These are phyloP conservation scores for Acrossocheilus wenchowensis DNA, from an alignment of 2,797 vertebrate species.

Conservation along the genomic window DNA sequence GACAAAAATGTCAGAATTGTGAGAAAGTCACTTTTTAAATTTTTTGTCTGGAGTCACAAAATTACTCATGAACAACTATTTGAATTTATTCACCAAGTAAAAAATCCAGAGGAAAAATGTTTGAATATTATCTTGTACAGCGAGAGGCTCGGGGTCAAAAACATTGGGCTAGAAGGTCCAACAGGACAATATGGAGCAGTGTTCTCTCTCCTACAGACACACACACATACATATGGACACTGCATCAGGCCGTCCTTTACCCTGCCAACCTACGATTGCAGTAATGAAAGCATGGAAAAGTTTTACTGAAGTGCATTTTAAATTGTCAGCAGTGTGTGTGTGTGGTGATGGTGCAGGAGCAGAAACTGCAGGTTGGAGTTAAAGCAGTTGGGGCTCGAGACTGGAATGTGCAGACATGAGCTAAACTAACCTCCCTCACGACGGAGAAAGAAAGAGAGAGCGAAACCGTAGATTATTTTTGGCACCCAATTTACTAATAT, in stretches of 20 bases:
- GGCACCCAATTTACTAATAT: constrained; percentile 31
- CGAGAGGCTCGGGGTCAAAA: neutral
- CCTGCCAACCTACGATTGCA: neutral
- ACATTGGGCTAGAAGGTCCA: constrained; percentile 7
- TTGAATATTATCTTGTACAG: neutral
- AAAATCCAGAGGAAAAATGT: neutral
- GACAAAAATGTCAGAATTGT: neutral
- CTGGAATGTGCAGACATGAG: constrained; percentile 71
- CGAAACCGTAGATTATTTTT: neutral
- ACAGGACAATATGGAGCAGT: constrained; percentile 7
- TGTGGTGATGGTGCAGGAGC: constrained; percentile 28
- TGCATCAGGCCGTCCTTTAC: neutral
- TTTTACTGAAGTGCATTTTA: constrained; percentile 55
- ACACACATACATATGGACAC: constrained; percentile 48
- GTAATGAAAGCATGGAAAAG: constrained; percentile 58
- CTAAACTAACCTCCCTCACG: constrained; percentile 26
- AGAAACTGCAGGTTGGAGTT: constrained; percentile 55
- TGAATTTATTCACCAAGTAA: neutral
- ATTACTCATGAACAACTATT: neutral
- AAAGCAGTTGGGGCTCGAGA: constrained; percentile 65
- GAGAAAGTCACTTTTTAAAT: neutral
- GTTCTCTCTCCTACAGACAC: constrained; percentile 9
- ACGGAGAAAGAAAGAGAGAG: neutral
- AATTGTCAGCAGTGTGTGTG: constrained; percentile 48
- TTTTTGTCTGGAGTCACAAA: neutral